These are phyloP conservation scores for Pelagia noctiluca DNA, from an alignment of 30 jellyfish, hydroid and myxozoan genomes.

Conservation along the genomic window DNA sequence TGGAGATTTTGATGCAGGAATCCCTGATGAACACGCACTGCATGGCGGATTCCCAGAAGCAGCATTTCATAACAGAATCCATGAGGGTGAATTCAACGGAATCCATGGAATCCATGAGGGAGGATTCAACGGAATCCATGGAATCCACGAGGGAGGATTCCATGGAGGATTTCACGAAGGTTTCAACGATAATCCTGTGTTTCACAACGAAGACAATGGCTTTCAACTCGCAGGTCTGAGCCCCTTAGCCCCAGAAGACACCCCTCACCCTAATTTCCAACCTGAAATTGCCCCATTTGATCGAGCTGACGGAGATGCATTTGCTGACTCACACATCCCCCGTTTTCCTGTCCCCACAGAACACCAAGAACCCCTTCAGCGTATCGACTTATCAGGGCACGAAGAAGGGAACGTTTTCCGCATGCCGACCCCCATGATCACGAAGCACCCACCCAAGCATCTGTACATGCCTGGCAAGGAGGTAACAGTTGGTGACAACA, in stretches of 20 bases:
- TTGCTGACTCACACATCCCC: constrained; percentile 1
- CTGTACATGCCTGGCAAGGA: constrained; percentile 82
- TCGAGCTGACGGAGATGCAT: constrained; percentile 20
- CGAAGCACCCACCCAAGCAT: constrained; percentile 72
- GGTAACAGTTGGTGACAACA: constrained; percentile 64
- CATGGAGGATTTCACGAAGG: constrained; percentile 4
- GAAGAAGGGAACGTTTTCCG: constrained; percentile 48
- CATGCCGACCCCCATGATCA: constrained; percentile 50
- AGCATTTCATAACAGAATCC: neutral
- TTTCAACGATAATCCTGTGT: no score
- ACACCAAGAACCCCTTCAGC: neutral
- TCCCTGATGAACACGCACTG: neutral
- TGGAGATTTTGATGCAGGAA: constrained; percentile 6
- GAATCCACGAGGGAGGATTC: neutral
- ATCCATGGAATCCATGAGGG: neutral
- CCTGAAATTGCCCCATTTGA: neutral
- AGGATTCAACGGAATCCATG: neutral
- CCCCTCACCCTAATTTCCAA: neutral
- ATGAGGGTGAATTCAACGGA: neutral
- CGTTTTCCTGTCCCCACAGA: neutral
- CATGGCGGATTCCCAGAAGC: constrained; percentile 25
- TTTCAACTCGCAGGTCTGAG: neutral
- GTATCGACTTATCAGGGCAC: constrained; percentile 46
- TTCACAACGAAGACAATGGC: neutral
- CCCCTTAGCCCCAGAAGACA: neutral